Conservation (phyloP, 2,888 invertebrate species). For the Eristalinus aeneus region DNA sequence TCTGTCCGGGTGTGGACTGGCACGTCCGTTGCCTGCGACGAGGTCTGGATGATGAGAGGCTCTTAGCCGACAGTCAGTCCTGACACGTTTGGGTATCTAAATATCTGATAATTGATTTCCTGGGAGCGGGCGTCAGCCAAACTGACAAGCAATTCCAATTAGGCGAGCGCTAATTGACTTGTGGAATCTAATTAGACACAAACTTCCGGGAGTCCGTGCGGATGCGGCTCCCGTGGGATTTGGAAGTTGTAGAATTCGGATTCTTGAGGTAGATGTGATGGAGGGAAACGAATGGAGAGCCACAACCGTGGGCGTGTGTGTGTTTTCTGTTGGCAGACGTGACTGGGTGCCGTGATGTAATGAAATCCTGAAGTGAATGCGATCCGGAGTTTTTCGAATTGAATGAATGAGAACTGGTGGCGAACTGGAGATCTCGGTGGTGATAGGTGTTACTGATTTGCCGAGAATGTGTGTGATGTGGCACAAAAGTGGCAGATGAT, state of each 20-base stretch:
- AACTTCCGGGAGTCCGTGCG: conserved; percentile 2
- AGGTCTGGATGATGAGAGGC: neutral
- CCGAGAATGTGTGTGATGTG: neutral
- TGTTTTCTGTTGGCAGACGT: neutral
- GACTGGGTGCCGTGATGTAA: neutral
- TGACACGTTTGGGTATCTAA: conserved; percentile 10
- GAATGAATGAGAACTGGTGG: neutral
- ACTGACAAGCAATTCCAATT: conserved; percentile 50
- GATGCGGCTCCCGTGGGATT: neutral
- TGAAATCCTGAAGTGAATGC: neutral
- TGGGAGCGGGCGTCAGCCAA: conserved; percentile 17
- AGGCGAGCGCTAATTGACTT: conserved; percentile 31
- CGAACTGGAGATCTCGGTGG: neutral
- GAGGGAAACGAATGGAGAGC: neutral
- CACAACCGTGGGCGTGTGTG: neutral
- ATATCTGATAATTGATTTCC: conserved; percentile 41
- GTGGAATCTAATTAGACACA: conserved; percentile 17
- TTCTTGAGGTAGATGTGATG: neutral
- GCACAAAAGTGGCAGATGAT: neutral
- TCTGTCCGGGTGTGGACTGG: neutral
- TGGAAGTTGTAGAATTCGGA: neutral
- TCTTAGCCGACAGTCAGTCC: neutral
- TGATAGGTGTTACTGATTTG: neutral
- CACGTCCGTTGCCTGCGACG: neutral
- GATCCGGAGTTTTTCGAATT: neutral